Conservation (phyloP, 1,140 invertebrate species). For the Eurosta solidaginis region DNA sequence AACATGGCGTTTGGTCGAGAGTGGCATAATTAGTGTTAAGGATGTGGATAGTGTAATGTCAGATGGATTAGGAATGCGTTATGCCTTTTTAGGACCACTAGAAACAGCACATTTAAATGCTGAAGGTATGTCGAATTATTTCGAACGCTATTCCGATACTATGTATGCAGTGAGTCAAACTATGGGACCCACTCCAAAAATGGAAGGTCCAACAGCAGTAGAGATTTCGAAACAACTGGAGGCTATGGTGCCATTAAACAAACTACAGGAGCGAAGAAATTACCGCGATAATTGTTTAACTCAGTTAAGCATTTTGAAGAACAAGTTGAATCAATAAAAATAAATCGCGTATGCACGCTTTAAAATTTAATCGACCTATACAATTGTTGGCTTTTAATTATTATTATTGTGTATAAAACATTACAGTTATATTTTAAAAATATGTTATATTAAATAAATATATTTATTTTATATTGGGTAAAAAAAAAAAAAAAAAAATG, state of each 20-base stretch:
- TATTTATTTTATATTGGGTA: no score
- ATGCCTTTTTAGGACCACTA: slow-evolving; percentile 91
- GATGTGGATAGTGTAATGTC: slow-evolving; percentile 94
- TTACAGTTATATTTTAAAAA: no score
- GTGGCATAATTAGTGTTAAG: slow-evolving; percentile 80
- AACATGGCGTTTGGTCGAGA: slow-evolving; percentile 85
- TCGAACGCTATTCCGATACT: slow-evolving; percentile 73
- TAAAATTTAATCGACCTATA: no score
- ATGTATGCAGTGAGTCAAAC: slow-evolving; percentile 79
- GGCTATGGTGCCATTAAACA: slow-evolving; percentile 74
- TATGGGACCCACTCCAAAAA: slow-evolving; percentile 75
- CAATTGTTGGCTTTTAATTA: no score
- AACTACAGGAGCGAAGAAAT: slow-evolving; percentile 72
- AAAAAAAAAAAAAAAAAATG: no score
- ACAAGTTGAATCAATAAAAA: slow-evolving; percentile 61
- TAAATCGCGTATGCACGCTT: background rate
- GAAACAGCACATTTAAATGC: slow-evolving; percentile 96
- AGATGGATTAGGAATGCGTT: slow-evolving; percentile 91
- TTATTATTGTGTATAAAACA: no score
- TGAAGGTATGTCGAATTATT: slow-evolving; percentile 73
- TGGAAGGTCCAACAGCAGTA: slow-evolving; percentile 68
- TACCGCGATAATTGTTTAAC: slow-evolving; percentile 87
- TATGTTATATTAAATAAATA: no score
- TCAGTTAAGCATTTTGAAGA: slow-evolving; percentile 81
- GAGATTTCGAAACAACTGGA: slow-evolving; percentile 73